Conservation (phyloP, 2,113 vertebrate species). For the Eulacestoma nigropectus region DNA sequence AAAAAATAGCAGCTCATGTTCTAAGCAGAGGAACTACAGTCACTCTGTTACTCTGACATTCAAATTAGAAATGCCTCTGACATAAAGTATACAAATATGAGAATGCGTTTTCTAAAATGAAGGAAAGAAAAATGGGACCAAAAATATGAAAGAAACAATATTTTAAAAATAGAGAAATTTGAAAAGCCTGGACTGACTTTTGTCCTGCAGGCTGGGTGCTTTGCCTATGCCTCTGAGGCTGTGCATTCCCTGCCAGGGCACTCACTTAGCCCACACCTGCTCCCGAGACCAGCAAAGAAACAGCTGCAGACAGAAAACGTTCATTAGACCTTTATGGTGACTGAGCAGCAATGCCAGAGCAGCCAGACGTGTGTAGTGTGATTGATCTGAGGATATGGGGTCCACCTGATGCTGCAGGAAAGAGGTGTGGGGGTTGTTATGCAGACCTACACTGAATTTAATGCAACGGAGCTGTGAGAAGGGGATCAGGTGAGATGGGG, state of each 20-base stretch:
- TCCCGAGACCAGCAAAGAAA: neutral
- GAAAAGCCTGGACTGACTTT: neutral
- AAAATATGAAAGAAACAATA: neutral
- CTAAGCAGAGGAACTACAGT: neutral
- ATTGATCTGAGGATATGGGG: neutral
- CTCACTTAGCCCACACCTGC: neutral
- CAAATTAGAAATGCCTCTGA: neutral
- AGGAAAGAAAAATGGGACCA: neutral
- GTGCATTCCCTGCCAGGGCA: neutral
- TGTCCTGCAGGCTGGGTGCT: neutral
- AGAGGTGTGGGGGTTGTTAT: neutral
- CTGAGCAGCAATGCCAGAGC: neutral
- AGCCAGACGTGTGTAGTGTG: accelerated
- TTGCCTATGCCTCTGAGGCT: neutral
- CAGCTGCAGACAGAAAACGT: neutral
- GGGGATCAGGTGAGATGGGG: neutral
- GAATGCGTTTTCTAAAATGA: neutral
- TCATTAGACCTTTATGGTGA: neutral
- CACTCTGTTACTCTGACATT: neutral
- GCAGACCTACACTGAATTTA: neutral
- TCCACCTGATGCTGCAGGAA: neutral
- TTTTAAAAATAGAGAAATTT: neutral
- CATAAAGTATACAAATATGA: neutral
- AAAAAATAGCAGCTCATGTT: neutral
- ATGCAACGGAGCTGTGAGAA: neutral